phyloP scores from a whole-genome alignment of 37 sponge, comb jelly and placozoan genomes.

The Ephydatia muelleri region DNA sequence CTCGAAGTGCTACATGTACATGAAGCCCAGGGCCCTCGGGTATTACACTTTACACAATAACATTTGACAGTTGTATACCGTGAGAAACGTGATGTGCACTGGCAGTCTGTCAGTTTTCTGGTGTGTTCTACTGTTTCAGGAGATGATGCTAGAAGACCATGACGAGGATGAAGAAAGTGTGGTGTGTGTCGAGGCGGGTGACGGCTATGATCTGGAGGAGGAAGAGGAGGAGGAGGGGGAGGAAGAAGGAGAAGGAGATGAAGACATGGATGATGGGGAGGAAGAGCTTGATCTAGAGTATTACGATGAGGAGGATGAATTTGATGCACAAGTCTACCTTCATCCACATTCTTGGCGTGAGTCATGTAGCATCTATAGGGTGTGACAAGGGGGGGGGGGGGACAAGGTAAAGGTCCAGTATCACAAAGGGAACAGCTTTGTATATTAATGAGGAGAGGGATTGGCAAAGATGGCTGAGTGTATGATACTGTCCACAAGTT shows the following conservation, averaged over 20 bases:
- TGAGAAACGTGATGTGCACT: neutral
- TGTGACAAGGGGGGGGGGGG: too few species aligned
- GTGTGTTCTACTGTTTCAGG: neutral
- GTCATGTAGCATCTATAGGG: neutral
- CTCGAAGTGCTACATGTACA: too few species aligned
- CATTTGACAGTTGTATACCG: too few species aligned
- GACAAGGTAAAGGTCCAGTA: too few species aligned
- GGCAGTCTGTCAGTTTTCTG: neutral
- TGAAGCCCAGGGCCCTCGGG: too few species aligned
- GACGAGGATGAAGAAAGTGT: constrained; percentile 11
- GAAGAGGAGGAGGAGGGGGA: constrained; percentile 57
- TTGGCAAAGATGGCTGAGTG: too few species aligned
- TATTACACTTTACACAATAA: too few species aligned
- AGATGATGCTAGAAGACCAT: constrained; percentile 14
- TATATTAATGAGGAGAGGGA: too few species aligned
- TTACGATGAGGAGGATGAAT: constrained; percentile 74
- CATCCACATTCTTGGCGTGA: constrained; percentile 25
- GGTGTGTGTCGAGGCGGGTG: neutral
- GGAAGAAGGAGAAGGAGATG: constrained; percentile 66
- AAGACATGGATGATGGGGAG: constrained; percentile 42
- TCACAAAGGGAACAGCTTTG: too few species aligned
- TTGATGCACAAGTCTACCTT: constrained; percentile 54
- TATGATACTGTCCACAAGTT: too few species aligned
- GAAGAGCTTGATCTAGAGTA: constrained; percentile 68
- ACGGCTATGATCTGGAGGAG: constrained; percentile 17